These are phyloP conservation scores for Atrichornis clamosus DNA, from an alignment of 2,113 vertebrate genomes.

Conservation along the genomic window DNA sequence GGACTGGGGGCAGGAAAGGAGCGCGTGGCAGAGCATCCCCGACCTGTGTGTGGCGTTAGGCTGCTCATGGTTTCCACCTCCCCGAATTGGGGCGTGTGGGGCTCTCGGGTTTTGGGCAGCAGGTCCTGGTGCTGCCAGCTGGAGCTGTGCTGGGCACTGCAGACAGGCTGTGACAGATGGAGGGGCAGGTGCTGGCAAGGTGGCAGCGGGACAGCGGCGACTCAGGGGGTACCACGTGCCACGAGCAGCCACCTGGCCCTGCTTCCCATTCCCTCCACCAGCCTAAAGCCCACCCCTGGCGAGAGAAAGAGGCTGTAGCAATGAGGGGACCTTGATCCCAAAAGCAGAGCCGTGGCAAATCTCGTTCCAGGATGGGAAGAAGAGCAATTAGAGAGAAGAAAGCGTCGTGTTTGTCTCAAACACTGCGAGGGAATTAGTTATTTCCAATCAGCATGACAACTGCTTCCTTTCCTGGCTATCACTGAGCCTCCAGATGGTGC, in stretches of 20 bases:
- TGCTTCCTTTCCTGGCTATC: constrained; percentile 58
- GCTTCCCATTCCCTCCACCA: neutral
- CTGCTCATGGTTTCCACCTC: neutral
- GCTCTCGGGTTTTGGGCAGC: neutral
- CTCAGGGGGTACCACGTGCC: neutral
- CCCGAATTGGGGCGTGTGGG: accelerated
- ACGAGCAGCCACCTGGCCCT: neutral
- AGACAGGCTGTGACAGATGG: neutral
- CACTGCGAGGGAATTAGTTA: neutral
- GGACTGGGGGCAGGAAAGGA: neutral
- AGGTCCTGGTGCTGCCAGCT: neutral
- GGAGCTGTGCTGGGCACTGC: neutral
- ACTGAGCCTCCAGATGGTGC: constrained; percentile 52
- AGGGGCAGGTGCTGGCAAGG: neutral
- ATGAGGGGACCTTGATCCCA: neutral
- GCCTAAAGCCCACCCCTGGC: neutral
- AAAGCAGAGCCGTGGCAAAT: neutral
- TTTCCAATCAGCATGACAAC: constrained; percentile 16
- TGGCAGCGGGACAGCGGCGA: accelerated
- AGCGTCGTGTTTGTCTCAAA: neutral
- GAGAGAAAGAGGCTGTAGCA: neutral
- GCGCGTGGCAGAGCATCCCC: accelerated
- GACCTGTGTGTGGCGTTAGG: neutral
- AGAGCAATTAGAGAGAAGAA: neutral
- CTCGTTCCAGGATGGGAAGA: neutral